Conservation (phyloP, 1,140 invertebrate genomes). For the Onthophagus taurus region DNA sequence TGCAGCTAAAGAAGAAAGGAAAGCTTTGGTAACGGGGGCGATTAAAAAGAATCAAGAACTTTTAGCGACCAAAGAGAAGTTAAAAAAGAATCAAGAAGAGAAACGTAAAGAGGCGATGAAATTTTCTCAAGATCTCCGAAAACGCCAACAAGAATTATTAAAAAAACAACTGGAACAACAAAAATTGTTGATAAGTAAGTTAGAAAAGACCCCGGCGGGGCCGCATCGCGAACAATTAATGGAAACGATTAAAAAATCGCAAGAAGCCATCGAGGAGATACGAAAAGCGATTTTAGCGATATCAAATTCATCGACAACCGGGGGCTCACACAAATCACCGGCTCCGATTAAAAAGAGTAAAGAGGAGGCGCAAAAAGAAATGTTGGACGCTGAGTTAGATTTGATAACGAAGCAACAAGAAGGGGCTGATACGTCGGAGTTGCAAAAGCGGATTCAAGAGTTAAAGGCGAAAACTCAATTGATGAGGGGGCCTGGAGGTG, state of each 20-base stretch:
- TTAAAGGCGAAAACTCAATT: slow-evolving; percentile 53
- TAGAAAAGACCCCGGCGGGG: slow-evolving; percentile 52
- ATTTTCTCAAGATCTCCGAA: slow-evolving; percentile 61
- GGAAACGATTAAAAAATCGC: slow-evolving; percentile 63
- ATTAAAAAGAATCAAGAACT: slow-evolving; percentile 56
- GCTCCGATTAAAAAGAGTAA: slow-evolving; percentile 29
- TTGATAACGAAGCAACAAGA: slow-evolving; percentile 73
- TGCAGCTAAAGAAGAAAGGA: slow-evolving; percentile 27
- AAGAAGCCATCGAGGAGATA: slow-evolving; percentile 66
- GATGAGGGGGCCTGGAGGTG: slow-evolving; percentile 14
- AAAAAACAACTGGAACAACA: slow-evolving; percentile 72
- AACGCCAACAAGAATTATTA: slow-evolving; percentile 66
- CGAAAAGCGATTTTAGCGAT: slow-evolving; percentile 55
- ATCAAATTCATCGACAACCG: too few relatives aligned
- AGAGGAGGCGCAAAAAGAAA: slow-evolving; percentile 62
- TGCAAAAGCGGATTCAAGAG: slow-evolving; percentile 62
- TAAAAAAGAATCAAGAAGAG: slow-evolving; percentile 56
- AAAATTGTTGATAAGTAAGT: slow-evolving; percentile 59
- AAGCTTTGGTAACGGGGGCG: slow-evolving; percentile 43
- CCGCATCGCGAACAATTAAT: slow-evolving; percentile 60
- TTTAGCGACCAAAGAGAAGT: slow-evolving; percentile 48
- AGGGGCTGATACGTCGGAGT: slow-evolving; percentile 55
- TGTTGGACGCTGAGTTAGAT: slow-evolving; percentile 81
- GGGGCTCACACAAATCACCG: too few relatives aligned
- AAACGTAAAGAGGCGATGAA: slow-evolving; percentile 60